A percentile compares a stretch with the other conserved stretches of the same genome.
These are phyloP conservation scores for Chrysomallon squamiferum DNA, from an alignment of 1,140 invertebrate species.

Conservation along the genomic window DNA sequence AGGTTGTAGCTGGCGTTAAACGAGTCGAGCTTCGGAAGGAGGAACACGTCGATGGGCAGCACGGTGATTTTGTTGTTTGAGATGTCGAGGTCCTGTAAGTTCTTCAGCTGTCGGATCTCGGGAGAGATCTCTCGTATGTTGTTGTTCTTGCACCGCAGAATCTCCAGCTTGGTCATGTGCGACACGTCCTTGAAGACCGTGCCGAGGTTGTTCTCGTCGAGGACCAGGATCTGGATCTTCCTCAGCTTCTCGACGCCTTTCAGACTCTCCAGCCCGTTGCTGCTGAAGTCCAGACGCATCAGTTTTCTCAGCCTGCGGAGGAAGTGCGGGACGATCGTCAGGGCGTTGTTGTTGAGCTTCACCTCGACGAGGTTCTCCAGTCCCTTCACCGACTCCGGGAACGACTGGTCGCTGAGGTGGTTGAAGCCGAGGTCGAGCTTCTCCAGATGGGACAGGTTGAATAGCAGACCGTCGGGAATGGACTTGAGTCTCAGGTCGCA, in stretches of 20 bases:
- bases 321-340: conserved; percentile 43
- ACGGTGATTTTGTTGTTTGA: conserved; percentile 52
- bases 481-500: conserved; percentile 35
- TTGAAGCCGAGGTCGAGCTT: conserved; percentile 55
- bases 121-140: conserved; percentile 38
- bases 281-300: conserved; percentile 43
- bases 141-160: conserved; percentile 48
- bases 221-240: conserved; percentile 48
- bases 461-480: conserved; percentile 40
- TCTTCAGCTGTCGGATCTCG: conserved; percentile 45
- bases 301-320: conserved; percentile 44
- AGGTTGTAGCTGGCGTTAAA: conserved; percentile 56
- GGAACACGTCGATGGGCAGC: conserved; percentile 54
- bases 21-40: conserved; percentile 44
- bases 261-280: conserved; percentile 45
- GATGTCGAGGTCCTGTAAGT: conserved; percentile 46
- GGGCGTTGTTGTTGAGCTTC: conserved; percentile 45
- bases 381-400: conserved; percentile 45
- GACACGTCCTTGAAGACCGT: conserved; percentile 45
- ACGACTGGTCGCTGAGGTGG: conserved; percentile 39
- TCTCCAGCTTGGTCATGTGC: conserved; percentile 43
- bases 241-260: conserved; percentile 51
- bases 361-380: conserved; percentile 51
- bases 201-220: conserved; percentile 53
- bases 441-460: conserved; percentile 40